Evolutionary conservation across 2,888 invertebrate species (phyloP).

Genomic region (Drosophila emarginata): DNA sequence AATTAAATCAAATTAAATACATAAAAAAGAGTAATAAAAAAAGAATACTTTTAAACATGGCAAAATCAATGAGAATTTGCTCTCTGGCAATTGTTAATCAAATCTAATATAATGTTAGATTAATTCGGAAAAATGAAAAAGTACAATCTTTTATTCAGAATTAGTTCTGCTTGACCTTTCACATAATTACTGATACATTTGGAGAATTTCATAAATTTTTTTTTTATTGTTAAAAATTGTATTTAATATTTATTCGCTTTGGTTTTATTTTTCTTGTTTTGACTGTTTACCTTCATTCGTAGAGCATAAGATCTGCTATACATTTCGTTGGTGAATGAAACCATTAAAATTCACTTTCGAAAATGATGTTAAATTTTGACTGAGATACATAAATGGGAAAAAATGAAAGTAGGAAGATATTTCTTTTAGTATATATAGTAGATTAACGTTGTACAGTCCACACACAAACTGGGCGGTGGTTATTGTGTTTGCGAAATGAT

Average conservation of each 20-base stretch:
- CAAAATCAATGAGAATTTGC: too few species aligned
- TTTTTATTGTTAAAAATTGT: too few species aligned
- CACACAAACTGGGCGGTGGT: not conserved
- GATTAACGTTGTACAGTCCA: not conserved
- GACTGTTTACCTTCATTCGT: constrained; percentile 5
- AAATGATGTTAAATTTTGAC: constrained; percentile 30
- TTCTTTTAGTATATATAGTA: not conserved
- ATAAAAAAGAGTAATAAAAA: not conserved
- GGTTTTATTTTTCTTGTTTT: not conserved
- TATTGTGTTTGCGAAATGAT: not conserved
- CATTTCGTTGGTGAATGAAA: constrained; percentile 15
- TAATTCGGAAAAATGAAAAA: too few species aligned
- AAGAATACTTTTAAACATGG: too few species aligned
- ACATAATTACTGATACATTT: too few species aligned
- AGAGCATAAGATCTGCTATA: constrained; percentile 16
- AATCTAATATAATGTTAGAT: too few species aligned
- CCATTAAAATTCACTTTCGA: constrained; percentile 63
- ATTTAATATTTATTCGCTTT: not conserved
- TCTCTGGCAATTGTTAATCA: too few species aligned
- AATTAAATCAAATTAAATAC: not conserved
- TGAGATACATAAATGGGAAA: constrained; percentile 26
- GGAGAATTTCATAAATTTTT: too few species aligned
- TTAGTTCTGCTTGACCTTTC: too few species aligned
- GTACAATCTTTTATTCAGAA: not conserved
- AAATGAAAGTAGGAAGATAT: constrained; percentile 58